phyloP scores from a whole-genome alignment of 2,113 vertebrate species.

The Panthera leo region DNA sequence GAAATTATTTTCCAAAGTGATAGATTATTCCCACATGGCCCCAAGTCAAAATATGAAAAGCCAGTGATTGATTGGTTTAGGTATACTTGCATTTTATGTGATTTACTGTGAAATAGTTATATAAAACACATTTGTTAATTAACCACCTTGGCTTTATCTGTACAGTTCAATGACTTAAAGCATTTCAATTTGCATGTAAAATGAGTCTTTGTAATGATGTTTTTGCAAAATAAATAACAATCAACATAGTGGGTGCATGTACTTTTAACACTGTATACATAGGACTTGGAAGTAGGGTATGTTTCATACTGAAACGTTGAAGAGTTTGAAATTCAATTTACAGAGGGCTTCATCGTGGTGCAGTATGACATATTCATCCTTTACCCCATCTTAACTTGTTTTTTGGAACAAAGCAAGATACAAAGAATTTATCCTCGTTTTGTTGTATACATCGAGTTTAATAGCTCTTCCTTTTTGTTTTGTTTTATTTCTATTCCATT shows the following conservation, averaged over 20 bases:
- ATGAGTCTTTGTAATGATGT: conserved; percentile 47
- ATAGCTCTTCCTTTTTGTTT: neutral
- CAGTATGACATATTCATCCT: neutral
- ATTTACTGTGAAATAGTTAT: conserved; percentile 39
- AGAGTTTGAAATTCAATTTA: conserved; percentile 26
- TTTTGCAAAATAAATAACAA: conserved; percentile 55
- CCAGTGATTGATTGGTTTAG: conserved; percentile 29
- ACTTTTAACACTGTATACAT: neutral
- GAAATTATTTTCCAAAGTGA: neutral
- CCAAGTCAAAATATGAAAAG: conserved; percentile 44
- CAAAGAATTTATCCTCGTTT: neutral
- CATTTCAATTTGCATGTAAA: conserved; percentile 59
- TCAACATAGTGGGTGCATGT: neutral
- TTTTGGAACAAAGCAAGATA: neutral
- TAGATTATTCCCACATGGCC: conserved; percentile 10
- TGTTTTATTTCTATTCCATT: conserved; percentile 18
- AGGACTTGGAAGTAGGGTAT: neutral
- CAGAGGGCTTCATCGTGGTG: neutral
- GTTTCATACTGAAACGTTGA: neutral
- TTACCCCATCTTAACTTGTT: neutral
- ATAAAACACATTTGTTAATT: conserved; percentile 60
- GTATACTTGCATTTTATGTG: conserved; percentile 31
- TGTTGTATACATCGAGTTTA: neutral
- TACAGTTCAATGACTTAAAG: conserved; percentile 54
- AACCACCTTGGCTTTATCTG: conserved; percentile 51